phyloP scores from a whole-genome alignment of 2,113 vertebrate genomes.

The Aldabrachelys gigantea region DNA sequence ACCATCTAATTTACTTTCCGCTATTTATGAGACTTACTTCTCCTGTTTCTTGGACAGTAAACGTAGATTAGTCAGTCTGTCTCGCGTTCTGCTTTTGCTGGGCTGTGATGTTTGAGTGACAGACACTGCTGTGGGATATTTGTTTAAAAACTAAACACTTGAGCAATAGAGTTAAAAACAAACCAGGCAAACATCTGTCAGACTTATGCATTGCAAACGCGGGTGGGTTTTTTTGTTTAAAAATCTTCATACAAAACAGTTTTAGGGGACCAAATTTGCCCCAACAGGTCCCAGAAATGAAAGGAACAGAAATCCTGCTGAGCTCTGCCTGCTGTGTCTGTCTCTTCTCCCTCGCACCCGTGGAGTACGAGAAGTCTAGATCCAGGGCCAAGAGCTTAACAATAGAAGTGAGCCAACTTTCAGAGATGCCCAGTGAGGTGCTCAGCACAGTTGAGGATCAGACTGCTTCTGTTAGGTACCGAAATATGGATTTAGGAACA shows the following conservation, averaged over 20 bases:
- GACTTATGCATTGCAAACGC: neutral
- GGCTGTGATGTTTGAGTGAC: neutral
- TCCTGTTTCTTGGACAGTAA: neutral
- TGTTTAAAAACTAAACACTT: neutral
- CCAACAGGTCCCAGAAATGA: neutral
- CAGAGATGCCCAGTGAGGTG: neutral
- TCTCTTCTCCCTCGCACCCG: neutral
- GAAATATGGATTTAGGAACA: neutral
- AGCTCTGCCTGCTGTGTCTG: neutral
- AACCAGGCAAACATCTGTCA: neutral
- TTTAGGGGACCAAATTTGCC: neutral
- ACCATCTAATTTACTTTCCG: neutral
- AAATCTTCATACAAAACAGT: neutral
- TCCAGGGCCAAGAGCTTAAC: neutral
- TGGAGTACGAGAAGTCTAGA: neutral
- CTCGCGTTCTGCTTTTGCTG: neutral
- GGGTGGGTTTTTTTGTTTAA: neutral
- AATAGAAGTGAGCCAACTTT: neutral
- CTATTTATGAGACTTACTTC: neutral
- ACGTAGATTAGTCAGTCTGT: fast-evolving
- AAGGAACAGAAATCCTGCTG: neutral
- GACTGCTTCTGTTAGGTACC: neutral
- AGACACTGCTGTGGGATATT: neutral
- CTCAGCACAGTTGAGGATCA: neutral
- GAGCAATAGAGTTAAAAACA: neutral